Conservation (phyloP, 2,888 invertebrate species). For the Heliconius aoede region DNA sequence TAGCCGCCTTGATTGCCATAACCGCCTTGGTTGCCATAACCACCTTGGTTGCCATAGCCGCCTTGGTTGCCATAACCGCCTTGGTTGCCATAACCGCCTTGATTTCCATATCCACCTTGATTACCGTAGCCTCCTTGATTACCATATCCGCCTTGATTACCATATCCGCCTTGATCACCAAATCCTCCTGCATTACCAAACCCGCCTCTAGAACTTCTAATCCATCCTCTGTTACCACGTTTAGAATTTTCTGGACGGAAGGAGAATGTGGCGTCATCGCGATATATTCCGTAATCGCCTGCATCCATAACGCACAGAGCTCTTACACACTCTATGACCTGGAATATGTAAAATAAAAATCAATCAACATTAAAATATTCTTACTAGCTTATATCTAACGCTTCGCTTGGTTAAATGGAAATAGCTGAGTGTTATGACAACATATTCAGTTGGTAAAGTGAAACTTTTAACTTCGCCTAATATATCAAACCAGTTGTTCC, state of each 20-base stretch:
- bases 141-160: conserved; percentile 50
- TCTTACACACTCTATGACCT: conserved; percentile 88
- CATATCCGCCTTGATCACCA: conserved; percentile 51
- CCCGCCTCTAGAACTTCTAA: conserved; percentile 62
- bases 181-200: conserved; percentile 53
- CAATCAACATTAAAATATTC: background rate
- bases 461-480: no score
- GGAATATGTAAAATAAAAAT: conserved; percentile 47
- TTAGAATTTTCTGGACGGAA: conserved; percentile 80
- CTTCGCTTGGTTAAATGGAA: no score
- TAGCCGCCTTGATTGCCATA: conserved; percentile 13
- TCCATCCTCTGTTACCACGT: conserved; percentile 70
- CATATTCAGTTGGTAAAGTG: no score
- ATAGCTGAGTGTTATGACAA: no score
- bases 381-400: background rate
- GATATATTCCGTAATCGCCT: conserved; percentile 87
- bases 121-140: conserved; percentile 51
- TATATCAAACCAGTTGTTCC: no score
- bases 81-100: conserved; percentile 49
- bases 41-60: conserved; percentile 50
- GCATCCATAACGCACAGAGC: conserved; percentile 90
- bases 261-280: conserved; percentile 74
- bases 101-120: conserved; percentile 51
- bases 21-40: conserved; percentile 8
- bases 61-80: conserved; percentile 50